These are phyloP conservation scores for Gadus chalcogrammus DNA, from an alignment of 2,113 vertebrate species.

Conservation along the genomic window DNA sequence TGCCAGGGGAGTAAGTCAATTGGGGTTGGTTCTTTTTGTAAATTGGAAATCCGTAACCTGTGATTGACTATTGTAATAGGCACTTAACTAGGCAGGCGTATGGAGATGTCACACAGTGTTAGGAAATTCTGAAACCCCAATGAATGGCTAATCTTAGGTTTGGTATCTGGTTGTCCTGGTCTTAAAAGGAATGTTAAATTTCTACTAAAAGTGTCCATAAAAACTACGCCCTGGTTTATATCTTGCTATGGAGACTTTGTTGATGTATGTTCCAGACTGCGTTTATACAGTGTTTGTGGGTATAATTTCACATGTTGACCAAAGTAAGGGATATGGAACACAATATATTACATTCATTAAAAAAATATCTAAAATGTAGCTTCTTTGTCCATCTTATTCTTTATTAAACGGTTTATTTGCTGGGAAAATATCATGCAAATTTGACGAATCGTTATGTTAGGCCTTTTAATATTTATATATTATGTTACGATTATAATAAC, in stretches of 20 bases:
- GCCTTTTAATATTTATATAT: not conserved
- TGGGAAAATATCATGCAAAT: no score
- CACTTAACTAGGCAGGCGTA: not conserved
- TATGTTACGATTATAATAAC: no score
- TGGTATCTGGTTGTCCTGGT: not conserved
- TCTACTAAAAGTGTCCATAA: conserved; percentile 16
- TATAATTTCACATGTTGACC: conserved; percentile 54
- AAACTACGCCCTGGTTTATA: conserved; percentile 6
- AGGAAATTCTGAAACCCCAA: not conserved
- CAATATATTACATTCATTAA: conserved; percentile 57
- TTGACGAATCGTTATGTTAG: not conserved
- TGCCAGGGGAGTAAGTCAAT: conserved; percentile 13
- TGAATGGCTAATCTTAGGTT: not conserved
- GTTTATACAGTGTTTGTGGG: conserved; percentile 35
- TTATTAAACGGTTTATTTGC: no score
- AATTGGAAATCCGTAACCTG: not conserved
- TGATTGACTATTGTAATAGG: no score
- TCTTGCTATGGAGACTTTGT: conserved; percentile 21
- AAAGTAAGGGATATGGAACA: conserved; percentile 46
- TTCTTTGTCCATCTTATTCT: not conserved
- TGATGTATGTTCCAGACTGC: conserved; percentile 21
- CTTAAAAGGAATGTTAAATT: not conserved
- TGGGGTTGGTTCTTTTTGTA: conserved; percentile 14
- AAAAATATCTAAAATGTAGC: conserved; percentile 39
- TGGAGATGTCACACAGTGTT: not conserved